Base-by-base conservation (phyloP, 2,888 invertebrate genomes). In the Epiblema foenella region DNA sequence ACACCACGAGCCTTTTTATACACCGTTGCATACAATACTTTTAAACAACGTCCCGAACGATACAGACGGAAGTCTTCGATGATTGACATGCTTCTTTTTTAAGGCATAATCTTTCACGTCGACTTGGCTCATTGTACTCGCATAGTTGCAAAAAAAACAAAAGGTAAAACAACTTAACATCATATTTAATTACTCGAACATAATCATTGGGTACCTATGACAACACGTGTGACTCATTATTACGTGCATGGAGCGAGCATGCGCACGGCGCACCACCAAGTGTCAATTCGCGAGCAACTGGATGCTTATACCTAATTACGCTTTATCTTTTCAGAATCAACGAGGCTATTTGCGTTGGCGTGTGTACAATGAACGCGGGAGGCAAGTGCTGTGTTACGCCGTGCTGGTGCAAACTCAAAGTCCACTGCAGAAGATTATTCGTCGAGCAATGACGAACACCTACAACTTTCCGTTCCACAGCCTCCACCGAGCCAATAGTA, bases 331-430 rank as follows among this genome's bases (percentile, higher is more conserved):
- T 17, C 83, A 93, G 92, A 91, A 91, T 74, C 89, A 89, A 75
- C 87, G 91, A 0, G 92, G 92, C 1, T 84, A 76, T 70, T 75
- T 93, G 51, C 81, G 82, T 46, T 93, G 92, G 92, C 81, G 85
- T 11, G 86, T 91, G 59, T 83, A 84, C 76, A 91, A 91, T 75
- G 91, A 91, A 75, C 63, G 76, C 1, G 81, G 85, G 2, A 74
- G 75, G 20, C 81, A 83, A 73, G 87, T 93, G 18, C 77, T 93
- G 11, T 91, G 92, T 77, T 93, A 89, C 77, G 83, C 84, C 1
- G 90, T 91, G 15, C 74, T 87, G 73, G 89, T 93, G 49, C 89
- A 91, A 74, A 91, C 91, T 0, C 90, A 91, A 75, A 91, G 81
- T 66, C 77, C 74, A 1, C 29, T 85, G 1, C 89, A 89, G 75